Conservation (phyloP, 1,140 invertebrate genomes). For the Lordiphosa collinella region DNA sequence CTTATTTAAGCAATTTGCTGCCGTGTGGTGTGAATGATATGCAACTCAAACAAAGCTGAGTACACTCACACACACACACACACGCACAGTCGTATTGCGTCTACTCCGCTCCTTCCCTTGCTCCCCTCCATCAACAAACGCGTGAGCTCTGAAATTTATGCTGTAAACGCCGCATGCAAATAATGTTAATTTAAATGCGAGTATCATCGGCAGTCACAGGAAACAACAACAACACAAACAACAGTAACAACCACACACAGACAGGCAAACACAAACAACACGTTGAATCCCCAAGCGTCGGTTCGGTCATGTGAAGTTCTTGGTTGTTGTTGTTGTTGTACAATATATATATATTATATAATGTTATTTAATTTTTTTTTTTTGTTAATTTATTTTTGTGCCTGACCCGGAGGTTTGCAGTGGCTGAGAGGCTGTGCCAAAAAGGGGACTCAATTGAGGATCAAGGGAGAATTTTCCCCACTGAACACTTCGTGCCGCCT, state of each 20-base stretch:
- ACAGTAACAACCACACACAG: constrained; percentile 2
- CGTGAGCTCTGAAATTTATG: constrained; percentile 59
- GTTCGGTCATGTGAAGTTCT: constrained; percentile 6
- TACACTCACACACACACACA: background rate
- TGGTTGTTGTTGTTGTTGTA: background rate
- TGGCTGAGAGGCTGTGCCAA: too few relatives aligned
- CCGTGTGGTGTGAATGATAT: constrained; percentile 49
- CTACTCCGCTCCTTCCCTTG: background rate
- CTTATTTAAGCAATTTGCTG: constrained; percentile 51
- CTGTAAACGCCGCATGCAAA: constrained; percentile 72
- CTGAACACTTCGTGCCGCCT: too few relatives aligned
- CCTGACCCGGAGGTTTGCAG: background rate
- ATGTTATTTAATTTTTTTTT: background rate
- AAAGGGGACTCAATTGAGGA: constrained; percentile 14
- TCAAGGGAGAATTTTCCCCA: too few relatives aligned
- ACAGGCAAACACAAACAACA: constrained; percentile 1
- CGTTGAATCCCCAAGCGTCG: constrained; percentile 21
- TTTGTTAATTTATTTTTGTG: background rate
- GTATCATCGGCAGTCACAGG: constrained; percentile 59
- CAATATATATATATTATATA: background rate
- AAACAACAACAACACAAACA: constrained; percentile 22
- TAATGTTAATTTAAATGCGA: constrained; percentile 76
- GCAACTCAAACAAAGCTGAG: constrained; percentile 38
- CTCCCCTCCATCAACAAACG: background rate
- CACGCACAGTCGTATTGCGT: background rate